Base-by-base conservation (phyloP, 2,797 vertebrate species). In the Falco rusticolus region DNA sequence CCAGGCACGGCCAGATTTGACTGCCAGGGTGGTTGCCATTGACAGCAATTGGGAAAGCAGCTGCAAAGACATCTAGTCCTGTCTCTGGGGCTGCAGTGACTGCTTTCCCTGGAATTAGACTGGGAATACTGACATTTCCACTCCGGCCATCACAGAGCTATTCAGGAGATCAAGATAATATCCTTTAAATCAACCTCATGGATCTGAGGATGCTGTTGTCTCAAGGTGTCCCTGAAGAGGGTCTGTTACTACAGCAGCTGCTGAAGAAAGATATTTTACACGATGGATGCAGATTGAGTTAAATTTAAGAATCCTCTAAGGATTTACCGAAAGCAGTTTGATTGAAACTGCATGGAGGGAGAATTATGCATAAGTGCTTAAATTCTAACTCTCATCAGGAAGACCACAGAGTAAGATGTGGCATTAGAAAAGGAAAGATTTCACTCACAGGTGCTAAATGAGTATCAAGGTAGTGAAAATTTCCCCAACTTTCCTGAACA, bases 251-350 rank as follows among this genome's bases (percentile, higher is more conserved):
- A 41, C 39, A 84, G 83, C 84, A 93, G 88, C 80, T 94, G 83
- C 63, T 92, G 34, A 72, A 90, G 34, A 63, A 87, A 82, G 51
- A 70, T 29, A 29, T 90, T 87, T 79, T 51, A 79, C 25, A 59
- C n/a, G 41, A n/a, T n/a, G 66, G 34, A 92, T 90, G 34, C 53
- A 64, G 56, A 76, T 13, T 72, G 70, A 94, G 65, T 93, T 79
- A 92, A 94, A 76, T 92, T 79, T 79, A 76, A 95, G 59, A 92
- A 72, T 37, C 10, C 59, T 79, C 59, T 47, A 47, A 88, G 72
- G 85, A 56, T 82, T 92, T 84, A 28, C 34, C 7, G 3, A 86
- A 81, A 78, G 39, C 56, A 82, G n/a, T 51, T 87, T 89, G 59
- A 91, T 63, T 76, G 63, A 95, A 96, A 70, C 31, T 69, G 22